phyloP scores from a whole-genome alignment of 2,888 invertebrate genomes.

The Oscheius sp. region DNA sequence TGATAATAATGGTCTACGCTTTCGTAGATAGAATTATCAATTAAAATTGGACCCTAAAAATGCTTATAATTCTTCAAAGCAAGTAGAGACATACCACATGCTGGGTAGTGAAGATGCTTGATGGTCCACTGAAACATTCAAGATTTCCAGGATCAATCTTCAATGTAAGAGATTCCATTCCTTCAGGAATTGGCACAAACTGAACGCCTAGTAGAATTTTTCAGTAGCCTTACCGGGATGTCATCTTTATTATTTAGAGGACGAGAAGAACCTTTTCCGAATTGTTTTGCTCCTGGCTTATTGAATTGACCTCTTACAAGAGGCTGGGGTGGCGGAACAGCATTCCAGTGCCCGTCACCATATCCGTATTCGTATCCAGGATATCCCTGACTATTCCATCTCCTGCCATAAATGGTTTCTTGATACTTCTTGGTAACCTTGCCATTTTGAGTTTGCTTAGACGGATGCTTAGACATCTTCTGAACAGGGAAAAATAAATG shows the following conservation, averaged over 20 bases:
- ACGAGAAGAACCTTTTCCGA: not conserved
- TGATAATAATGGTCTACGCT: constrained; percentile 62
- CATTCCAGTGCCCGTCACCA: not conserved
- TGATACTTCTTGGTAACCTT: no score
- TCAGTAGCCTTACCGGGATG: constrained; percentile 23
- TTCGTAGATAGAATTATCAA: constrained; percentile 52
- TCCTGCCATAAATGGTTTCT: no score
- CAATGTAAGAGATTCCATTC: constrained; percentile 34
- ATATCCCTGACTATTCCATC: no score
- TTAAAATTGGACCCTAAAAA: constrained; percentile 51
- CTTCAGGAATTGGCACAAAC: constrained; percentile 26
- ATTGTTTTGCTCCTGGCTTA: not conserved
- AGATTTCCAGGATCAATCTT: constrained; percentile 46
- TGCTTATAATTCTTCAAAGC: not conserved
- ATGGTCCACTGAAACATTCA: constrained; percentile 52
- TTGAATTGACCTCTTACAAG: not conserved
- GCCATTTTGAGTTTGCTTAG: no score
- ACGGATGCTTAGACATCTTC: no score
- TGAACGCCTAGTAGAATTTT: no score
- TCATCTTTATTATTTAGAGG: constrained; percentile 21
- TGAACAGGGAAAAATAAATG: no score
- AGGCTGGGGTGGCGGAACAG: not conserved
- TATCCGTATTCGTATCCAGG: no score
- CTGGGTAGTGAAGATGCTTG: constrained; percentile 55
- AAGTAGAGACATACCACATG: constrained; percentile 41